Evolutionary conservation across 2,888 invertebrate genomes (phyloP).

Genomic region (Exocentrus adspersus): DNA sequence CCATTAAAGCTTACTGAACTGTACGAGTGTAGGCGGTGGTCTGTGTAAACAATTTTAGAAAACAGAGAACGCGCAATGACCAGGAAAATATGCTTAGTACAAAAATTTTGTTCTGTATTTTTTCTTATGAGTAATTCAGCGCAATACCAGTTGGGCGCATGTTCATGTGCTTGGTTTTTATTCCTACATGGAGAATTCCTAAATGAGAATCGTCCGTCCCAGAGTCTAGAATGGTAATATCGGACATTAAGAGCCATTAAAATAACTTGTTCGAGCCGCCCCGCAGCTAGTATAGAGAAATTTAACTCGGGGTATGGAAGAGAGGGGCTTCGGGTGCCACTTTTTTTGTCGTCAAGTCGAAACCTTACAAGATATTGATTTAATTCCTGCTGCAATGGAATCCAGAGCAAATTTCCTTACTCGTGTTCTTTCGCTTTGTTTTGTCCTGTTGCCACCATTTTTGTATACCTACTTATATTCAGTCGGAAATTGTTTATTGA

Average conservation of each 20-base stretch:
- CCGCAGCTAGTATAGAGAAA: slow-evolving; percentile 14
- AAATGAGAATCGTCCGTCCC: neutral
- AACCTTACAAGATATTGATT: slow-evolving; percentile 47
- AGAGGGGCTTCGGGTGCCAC: slow-evolving; percentile 12
- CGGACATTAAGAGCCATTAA: slow-evolving; percentile 13
- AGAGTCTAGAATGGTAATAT: slow-evolving; percentile 18
- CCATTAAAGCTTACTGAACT: neutral
- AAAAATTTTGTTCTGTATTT: too few species aligned
- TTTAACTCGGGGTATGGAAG: slow-evolving; percentile 9
- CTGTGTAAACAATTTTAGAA: neutral
- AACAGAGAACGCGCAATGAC: too few species aligned
- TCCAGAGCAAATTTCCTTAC: slow-evolving; percentile 47
- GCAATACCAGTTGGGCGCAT: neutral
- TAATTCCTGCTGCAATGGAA: slow-evolving; percentile 47
- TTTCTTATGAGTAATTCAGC: neutral
- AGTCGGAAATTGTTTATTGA: too few species aligned
- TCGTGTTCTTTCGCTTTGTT: too few species aligned
- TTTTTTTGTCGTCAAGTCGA: slow-evolving; percentile 34
- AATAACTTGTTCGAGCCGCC: slow-evolving; percentile 21
- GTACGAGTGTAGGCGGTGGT: neutral
- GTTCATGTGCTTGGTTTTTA: neutral
- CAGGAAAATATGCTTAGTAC: neutral
- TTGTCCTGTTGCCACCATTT: slow-evolving; percentile 31
- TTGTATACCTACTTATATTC: neutral
- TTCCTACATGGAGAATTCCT: neutral